phyloP scores from a whole-genome alignment of 2,113 vertebrate species.

The Phylloscopus whistleri region DNA sequence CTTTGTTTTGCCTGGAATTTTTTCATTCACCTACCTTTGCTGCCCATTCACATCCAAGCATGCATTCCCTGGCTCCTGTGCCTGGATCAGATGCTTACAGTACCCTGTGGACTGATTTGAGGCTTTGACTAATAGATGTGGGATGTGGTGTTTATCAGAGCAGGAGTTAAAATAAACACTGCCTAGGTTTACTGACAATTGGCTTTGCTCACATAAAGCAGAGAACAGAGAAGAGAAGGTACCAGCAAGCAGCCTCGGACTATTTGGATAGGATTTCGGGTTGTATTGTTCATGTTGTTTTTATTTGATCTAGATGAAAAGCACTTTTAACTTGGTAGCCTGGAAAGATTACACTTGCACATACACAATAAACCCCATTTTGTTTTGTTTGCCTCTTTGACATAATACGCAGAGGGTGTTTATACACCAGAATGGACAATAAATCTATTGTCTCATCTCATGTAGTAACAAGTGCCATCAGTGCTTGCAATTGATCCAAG shows the following conservation, averaged over 20 bases:
- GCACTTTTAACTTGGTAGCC: slow-evolving; percentile 44
- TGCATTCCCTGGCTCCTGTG: neutral
- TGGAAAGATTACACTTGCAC: slow-evolving; percentile 39
- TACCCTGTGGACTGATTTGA: neutral
- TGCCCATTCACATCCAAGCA: neutral
- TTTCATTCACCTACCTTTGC: neutral
- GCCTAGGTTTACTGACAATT: neutral
- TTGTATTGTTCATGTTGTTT: neutral
- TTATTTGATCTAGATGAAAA: slow-evolving; percentile 53
- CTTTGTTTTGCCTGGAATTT: neutral
- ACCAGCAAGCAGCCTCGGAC: neutral
- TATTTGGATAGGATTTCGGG: neutral
- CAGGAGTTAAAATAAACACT: neutral
- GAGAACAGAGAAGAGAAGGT: neutral
- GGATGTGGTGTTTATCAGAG: neutral
- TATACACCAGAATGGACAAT: slow-evolving; percentile 34
- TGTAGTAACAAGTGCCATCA: slow-evolving; percentile 49
- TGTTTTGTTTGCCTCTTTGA: slow-evolving; percentile 55
- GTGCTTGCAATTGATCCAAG: slow-evolving; percentile 28
- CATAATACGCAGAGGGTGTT: slow-evolving; percentile 42
- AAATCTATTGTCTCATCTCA: slow-evolving; percentile 7
- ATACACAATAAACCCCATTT: slow-evolving; percentile 44
- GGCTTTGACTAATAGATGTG: neutral
- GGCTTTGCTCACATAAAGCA: neutral
- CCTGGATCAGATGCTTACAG: neutral